These are phyloP conservation scores for Heliothis subflexa DNA, from an alignment of 1,140 invertebrate species.

Conservation along the genomic window DNA sequence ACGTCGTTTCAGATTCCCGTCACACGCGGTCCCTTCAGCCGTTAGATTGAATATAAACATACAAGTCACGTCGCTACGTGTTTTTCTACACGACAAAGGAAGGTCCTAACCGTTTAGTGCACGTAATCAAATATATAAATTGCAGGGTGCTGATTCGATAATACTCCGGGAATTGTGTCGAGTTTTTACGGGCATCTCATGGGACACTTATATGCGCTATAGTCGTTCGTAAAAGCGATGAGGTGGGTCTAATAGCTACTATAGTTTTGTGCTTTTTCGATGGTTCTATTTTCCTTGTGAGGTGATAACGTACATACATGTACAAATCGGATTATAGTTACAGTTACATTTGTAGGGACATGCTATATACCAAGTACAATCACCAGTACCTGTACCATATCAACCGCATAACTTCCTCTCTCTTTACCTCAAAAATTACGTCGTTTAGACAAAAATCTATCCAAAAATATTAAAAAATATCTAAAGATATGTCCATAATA, in stretches of 20 bases:
- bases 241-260: not conserved
- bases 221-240: not conserved
- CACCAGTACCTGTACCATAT: no score
- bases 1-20: slow-evolving; percentile 42
- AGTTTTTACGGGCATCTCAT: slow-evolving; percentile 23
- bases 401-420: no score
- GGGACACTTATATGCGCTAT: not conserved
- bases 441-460: no score
- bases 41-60: slow-evolving; percentile 55
- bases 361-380: no score
- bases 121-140: slow-evolving; percentile 48
- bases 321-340: no score
- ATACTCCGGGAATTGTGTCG: slow-evolving; percentile 27
- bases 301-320: not conserved
- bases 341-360: no score
- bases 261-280: not conserved
- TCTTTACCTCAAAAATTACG: no score
- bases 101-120: slow-evolving; percentile 44
- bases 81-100: slow-evolving; percentile 50
- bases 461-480: no score
- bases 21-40: slow-evolving; percentile 50
- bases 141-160: slow-evolving; percentile 42
- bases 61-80: slow-evolving; percentile 52
- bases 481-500: no score
- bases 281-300: not conserved